Base-by-base conservation (phyloP, 2,797 vertebrate genomes). In the Emydoidea blandingii region DNA sequence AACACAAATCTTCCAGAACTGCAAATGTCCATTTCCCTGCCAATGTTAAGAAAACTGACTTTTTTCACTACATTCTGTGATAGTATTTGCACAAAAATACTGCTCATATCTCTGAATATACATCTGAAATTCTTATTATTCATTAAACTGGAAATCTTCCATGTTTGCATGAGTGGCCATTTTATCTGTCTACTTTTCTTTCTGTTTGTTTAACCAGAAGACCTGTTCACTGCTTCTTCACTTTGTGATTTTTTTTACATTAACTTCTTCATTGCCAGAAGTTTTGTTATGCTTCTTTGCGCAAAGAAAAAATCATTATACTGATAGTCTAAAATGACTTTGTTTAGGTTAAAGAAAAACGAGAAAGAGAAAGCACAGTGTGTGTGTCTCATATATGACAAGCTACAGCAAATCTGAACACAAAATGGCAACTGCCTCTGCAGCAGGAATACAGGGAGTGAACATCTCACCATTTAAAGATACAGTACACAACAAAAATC, bases 1-100 rank as follows among this genome's bases (percentile, higher is more conserved):
- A 94, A 89, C 1, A 0, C 57, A 97, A 97, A 56, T 95, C 91
- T 96, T 96, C 89, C 93, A 95, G 95, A 96, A 95, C 94, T 87
- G 56, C 83, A 95, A 92, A 92, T 93, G 27, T 90, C 87, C 94
- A 79, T 92, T 95, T 92, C 83, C 68, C 68, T 76, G 83, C 68
- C 95, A 96, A 57, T 29, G 27, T 88, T 65, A 95, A 81, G 50
- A 87, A 97, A 94, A 85, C 27, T 81, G 86, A 1, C 53, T 91
- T 90, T 57, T 93, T 90, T 85, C 91, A 94, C 76, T 91, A 91
- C 56, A 53, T 95, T 92, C 89, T 96, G 76, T 94, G 85, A 95
- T 72, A 95, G 49, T 18, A 89, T 92, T 95, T 97, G 68, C 91
- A 93, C 92, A 88, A 50, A 91, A 94, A 95, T 88, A 92, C 86